Percentiles rank a stretch among this genome's conserved stretches.
Evolutionary conservation across 2,888 invertebrate species (phyloP).

Genomic region (Conops quadrifasciatus): DNA sequence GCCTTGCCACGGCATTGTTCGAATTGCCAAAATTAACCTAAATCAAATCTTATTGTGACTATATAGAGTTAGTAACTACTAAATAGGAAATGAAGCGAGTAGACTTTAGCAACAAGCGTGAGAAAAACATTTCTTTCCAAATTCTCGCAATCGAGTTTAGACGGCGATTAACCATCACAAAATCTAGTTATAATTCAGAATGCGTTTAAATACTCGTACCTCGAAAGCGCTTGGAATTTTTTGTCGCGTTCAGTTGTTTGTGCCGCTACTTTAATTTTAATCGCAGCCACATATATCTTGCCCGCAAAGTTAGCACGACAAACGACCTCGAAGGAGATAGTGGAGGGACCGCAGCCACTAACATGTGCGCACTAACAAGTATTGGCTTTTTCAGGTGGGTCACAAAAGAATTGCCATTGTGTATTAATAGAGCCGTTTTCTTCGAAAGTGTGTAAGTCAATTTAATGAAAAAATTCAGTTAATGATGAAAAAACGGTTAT

Average conservation of each 20-base stretch:
- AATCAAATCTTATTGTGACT: too few species aligned
- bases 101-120: too few species aligned
- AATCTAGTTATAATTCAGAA: constrained; percentile 12
- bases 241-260: constrained; percentile 4
- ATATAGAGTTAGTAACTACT: too few species aligned
- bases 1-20: too few species aligned
- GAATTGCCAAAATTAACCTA: too few species aligned
- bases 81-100: too few species aligned
- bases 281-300: not conserved
- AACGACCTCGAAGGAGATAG: not conserved
- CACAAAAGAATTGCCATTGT: not conserved
- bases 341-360: not conserved
- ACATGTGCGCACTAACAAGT: not conserved
- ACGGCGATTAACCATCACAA: not conserved
- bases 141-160: not conserved
- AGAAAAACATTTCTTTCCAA: constrained; percentile 6
- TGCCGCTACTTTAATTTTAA: constrained; percentile 7
- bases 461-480: too few species aligned
- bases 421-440: not conserved
- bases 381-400: not conserved
- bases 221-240: constrained; percentile 17
- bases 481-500: too few species aligned
- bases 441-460: too few species aligned
- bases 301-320: not conserved
- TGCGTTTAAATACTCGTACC: constrained; percentile 14